A percentile compares a stretch with the other conserved stretches of the same genome.
Conservation (phyloP, 2,888 invertebrate species). For the Polydrusus pterygomalis region DNA sequence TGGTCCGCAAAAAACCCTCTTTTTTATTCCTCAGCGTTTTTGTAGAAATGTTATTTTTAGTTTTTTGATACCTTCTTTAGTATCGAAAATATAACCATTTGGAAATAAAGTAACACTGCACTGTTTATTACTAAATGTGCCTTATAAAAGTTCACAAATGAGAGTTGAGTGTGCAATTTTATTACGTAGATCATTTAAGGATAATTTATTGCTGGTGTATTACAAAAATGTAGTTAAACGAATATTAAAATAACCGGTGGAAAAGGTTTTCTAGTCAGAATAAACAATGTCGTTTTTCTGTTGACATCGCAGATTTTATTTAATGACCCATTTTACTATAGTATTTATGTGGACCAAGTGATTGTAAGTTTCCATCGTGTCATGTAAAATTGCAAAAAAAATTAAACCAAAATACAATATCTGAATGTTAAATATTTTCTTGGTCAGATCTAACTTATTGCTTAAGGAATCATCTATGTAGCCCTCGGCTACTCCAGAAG, state of each 20-base stretch:
- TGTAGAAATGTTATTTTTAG: no score
- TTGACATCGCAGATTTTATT: background rate
- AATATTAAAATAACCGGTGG: constrained; percentile 9
- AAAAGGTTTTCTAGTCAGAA: background rate
- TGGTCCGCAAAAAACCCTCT: no score
- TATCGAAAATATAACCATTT: no score
- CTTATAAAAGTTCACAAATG: constrained; percentile 9
- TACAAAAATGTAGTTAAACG: background rate
- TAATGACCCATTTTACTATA: background rate
- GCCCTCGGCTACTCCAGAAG: no score
- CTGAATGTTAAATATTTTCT: no score
- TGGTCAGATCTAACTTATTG: no score
- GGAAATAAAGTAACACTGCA: background rate
- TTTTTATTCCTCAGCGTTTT: no score
- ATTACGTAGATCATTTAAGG: background rate
- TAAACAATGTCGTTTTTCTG: background rate
- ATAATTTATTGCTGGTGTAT: constrained; percentile 8
- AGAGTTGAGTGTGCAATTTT: constrained; percentile 14
- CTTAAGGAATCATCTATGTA: no score
- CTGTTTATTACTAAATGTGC: background rate
- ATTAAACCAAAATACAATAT: no score
- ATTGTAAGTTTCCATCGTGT: background rate
- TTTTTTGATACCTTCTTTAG: no score
- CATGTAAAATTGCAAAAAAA: no score
- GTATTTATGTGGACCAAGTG: background rate